Conservation (phyloP, 2,888 invertebrate species). For the Melanchra persicariae region DNA sequence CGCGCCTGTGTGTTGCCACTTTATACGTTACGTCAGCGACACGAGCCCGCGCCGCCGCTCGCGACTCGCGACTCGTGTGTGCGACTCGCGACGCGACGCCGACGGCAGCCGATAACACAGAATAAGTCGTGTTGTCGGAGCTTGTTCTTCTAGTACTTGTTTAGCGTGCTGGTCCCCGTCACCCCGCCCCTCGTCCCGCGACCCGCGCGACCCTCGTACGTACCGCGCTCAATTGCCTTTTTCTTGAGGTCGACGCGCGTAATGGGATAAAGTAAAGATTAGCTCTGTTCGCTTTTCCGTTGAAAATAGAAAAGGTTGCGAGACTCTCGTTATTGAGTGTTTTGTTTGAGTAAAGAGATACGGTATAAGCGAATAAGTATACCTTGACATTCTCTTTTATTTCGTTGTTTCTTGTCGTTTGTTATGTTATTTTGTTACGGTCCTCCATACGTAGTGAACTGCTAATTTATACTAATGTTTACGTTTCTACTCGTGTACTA, state of each 20-base stretch:
- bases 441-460: constrained; percentile 23
- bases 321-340: constrained; percentile 73
- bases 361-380: constrained; percentile 29
- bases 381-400: constrained; percentile 24
- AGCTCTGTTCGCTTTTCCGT: constrained; percentile 84
- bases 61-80: constrained; percentile 60
- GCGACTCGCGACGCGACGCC: constrained; percentile 45
- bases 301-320: constrained; percentile 81
- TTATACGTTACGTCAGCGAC: constrained; percentile 86
- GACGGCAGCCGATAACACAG: constrained; percentile 74
- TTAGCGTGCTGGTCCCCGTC: constrained; percentile 73
- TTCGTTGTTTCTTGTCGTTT: constrained; percentile 17
- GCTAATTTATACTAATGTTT: constrained; percentile 46
- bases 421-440: constrained; percentile 24
- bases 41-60: constrained; percentile 30
- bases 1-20: constrained; percentile 91
- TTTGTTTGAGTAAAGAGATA: constrained; percentile 61
- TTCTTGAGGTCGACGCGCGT: constrained; percentile 87
- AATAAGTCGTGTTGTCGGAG: constrained; percentile 80
- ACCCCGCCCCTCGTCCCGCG: constrained; percentile 61
- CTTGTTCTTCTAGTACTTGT: constrained; percentile 83
- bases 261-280: constrained; percentile 89
- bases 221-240: constrained; percentile 86
- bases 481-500: constrained; percentile 26
- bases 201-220: constrained; percentile 72